A percentile compares a stretch with the other conserved stretches of the same genome.
These are phyloP conservation scores for Galerucella nymphaeae DNA, from an alignment of 2,888 invertebrate genomes.

Conservation along the genomic window DNA sequence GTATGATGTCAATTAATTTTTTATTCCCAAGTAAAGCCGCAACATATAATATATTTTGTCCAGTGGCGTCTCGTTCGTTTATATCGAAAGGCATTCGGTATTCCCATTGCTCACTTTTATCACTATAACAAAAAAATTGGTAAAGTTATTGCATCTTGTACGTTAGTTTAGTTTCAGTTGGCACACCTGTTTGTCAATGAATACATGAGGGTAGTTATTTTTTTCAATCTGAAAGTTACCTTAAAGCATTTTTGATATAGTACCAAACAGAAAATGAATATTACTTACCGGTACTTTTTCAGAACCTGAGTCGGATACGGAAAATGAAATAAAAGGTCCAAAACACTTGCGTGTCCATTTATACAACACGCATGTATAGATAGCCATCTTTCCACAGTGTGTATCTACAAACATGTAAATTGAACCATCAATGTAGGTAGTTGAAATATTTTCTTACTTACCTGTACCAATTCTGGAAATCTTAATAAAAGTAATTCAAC, in stretches of 20 bases:
- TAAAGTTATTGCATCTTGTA: neutral
- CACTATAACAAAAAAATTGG: constrained; percentile 55
- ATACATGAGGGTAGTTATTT: too few species aligned
- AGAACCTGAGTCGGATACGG: constrained; percentile 81
- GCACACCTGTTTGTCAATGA: too few species aligned
- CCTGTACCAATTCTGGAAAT: constrained; percentile 87
- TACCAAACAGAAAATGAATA: neutral
- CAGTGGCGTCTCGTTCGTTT: constrained; percentile 89
- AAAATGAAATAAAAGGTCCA: constrained; percentile 83
- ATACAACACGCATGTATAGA: constrained; percentile 94
- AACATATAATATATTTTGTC: constrained; percentile 90
- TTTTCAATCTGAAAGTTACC: too few species aligned
- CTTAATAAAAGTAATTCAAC: constrained; percentile 79
- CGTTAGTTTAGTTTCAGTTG: too few species aligned
- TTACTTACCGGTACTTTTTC: constrained; percentile 69
- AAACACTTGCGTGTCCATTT: constrained; percentile 83
- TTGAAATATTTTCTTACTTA: constrained; percentile 51
- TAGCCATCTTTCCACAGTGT: constrained; percentile 92
- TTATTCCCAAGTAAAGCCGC: constrained; percentile 87
- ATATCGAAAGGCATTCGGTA: constrained; percentile 93
- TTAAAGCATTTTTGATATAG: too few species aligned
- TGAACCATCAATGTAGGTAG: neutral
- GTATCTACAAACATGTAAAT: constrained; percentile 68
- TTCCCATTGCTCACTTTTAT: constrained; percentile 80
- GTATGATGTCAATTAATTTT: constrained; percentile 79